Evolutionary conservation across 2,113 vertebrate species (phyloP).

Genomic region (Addax nasomaculatus): DNA sequence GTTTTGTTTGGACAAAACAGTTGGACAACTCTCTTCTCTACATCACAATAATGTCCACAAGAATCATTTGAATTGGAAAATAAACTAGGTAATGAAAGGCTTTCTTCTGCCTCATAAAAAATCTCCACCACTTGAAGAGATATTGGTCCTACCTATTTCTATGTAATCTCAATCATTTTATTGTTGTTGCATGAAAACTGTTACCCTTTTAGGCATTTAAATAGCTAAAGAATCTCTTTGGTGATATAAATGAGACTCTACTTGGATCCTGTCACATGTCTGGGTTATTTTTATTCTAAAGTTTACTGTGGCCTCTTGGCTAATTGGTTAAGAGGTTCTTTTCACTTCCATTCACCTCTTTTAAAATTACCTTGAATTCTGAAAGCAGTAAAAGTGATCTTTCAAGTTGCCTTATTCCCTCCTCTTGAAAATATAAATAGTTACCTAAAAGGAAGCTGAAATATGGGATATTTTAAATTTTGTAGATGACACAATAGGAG

Average conservation of each 20-base stretch:
- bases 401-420: background rate
- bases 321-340: constrained; percentile 47
- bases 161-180: constrained; percentile 36
- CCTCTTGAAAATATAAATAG: constrained; percentile 26
- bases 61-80: constrained; percentile 58
- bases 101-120: constrained; percentile 40
- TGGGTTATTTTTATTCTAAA: constrained; percentile 45
- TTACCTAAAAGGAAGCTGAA: constrained; percentile 20
- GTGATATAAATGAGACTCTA: constrained; percentile 21
- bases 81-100: constrained; percentile 7
- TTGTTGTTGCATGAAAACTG: constrained; percentile 27
- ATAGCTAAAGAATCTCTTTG: constrained; percentile 22
- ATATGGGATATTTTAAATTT: constrained; percentile 19
- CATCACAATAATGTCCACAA: background rate
- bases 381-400: constrained; percentile 11
- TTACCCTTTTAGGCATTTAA: constrained; percentile 18
- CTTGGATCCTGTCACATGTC: background rate
- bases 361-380: constrained; percentile 42
- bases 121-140: constrained; percentile 33
- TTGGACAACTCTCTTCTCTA: constrained; percentile 55
- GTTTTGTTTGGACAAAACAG: background rate
- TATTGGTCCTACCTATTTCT: constrained; percentile 45
- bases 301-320: background rate
- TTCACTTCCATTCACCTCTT: background rate
- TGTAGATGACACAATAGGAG: background rate